Conservation (phyloP, 2,113 vertebrate species). For the Leucosticte australis region DNA sequence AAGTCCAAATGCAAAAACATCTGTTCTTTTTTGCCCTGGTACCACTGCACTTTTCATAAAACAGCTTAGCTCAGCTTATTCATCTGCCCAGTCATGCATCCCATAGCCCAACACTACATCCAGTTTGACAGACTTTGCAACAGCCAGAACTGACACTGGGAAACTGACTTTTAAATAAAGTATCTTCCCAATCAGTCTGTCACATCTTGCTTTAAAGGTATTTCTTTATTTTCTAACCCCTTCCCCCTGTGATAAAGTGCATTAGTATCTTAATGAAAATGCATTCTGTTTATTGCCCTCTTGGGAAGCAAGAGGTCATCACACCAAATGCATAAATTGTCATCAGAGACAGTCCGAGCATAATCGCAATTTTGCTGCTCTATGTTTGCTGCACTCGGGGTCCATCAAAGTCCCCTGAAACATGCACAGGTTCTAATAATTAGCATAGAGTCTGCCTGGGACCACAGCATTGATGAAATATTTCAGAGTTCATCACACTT, state of each 20-base stretch:
- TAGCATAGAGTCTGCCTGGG: constrained; percentile 85
- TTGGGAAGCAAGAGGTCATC: constrained; percentile 79
- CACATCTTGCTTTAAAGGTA: constrained; percentile 70
- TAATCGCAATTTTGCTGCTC: constrained; percentile 83
- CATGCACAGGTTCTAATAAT: constrained; percentile 78
- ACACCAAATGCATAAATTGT: constrained; percentile 82
- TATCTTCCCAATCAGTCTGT: constrained; percentile 46
- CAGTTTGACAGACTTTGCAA: background rate
- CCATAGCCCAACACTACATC: background rate
- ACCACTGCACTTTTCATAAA: background rate
- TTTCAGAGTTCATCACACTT: constrained; percentile 97
- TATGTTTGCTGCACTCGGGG: constrained; percentile 67
- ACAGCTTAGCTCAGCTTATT: constrained; percentile 14
- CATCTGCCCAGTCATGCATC: background rate
- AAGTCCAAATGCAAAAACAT: background rate
- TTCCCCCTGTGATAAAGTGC: constrained; percentile 82
- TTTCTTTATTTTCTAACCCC: constrained; percentile 73
- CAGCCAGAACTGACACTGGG: constrained; percentile 3
- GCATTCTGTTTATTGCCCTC: constrained; percentile 84
- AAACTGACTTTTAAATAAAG: constrained; percentile 65
- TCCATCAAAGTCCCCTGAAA: constrained; percentile 75
- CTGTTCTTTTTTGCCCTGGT: background rate
- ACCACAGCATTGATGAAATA: constrained; percentile 88
- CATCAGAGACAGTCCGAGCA: constrained; percentile 77
- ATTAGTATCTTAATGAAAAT: constrained; percentile 88